Conservation (phyloP, 2,113 vertebrate species). For the Nothocercus nigrocapillus region DNA sequence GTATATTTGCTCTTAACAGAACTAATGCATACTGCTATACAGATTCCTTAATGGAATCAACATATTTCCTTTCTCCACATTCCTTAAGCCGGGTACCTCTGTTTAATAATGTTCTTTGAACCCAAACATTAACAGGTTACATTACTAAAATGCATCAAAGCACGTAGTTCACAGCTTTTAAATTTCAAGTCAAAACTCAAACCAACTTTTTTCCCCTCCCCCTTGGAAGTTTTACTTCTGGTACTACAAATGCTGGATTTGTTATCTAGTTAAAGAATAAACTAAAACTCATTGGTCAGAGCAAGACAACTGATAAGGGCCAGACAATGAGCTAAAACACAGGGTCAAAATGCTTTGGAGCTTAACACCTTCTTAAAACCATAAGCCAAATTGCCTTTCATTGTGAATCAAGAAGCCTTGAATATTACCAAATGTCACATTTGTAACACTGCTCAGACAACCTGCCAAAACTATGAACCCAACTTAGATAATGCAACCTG, state of each 20-base stretch:
- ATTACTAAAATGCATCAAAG: conserved; percentile 43
- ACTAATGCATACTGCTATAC: conserved; percentile 86
- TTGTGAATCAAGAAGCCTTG: conserved; percentile 66
- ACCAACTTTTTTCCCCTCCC: conserved; percentile 15
- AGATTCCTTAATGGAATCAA: conserved; percentile 97
- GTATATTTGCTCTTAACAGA: conserved; percentile 86
- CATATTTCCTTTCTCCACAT: conserved; percentile 89
- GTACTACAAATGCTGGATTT: conserved; percentile 75
- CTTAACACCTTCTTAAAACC: conserved; percentile 37
- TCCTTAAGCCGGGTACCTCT: conserved; percentile 81
- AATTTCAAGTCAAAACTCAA: conserved; percentile 35
- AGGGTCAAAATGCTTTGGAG: conserved; percentile 48
- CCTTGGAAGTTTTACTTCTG: conserved; percentile 67
- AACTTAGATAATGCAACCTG: conserved; percentile 84
- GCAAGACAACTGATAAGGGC: conserved; percentile 46
- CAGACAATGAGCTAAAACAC: conserved; percentile 61
- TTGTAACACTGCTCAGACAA: conserved; percentile 69
- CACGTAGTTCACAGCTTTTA: conserved; percentile 35
- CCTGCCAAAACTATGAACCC: conserved; percentile 79
- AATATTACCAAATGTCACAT: conserved; percentile 63
- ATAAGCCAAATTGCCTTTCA: conserved; percentile 27
- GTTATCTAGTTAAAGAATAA: conserved; percentile 70
- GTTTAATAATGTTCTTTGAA: conserved; percentile 48
- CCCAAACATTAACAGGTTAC: conserved; percentile 71
- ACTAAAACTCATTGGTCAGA: conserved; percentile 67